A percentile compares a stretch with the other conserved stretches of the same genome.
Evolutionary conservation across 2,113 vertebrate species (phyloP).

Genomic region (Phocoena sinus): DNA sequence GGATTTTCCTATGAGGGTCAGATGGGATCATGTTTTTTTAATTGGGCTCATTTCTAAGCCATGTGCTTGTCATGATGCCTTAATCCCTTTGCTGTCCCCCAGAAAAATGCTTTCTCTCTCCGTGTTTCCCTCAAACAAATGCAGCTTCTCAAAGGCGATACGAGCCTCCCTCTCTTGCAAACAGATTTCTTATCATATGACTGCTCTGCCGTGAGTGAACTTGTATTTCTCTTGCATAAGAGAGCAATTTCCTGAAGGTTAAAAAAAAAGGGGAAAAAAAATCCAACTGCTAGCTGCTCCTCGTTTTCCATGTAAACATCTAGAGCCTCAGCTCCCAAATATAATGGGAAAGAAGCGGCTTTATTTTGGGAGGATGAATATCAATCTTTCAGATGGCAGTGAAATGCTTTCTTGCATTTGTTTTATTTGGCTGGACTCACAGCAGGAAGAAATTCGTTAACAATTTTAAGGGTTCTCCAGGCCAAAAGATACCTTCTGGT

Average conservation of each 20-base stretch:
- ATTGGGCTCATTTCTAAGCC: constrained; percentile 75
- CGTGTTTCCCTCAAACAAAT: constrained; percentile 1
- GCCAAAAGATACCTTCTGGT: not conserved
- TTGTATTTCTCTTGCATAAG: constrained; percentile 51
- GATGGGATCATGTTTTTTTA: constrained; percentile 74
- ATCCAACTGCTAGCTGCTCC: constrained; percentile 17
- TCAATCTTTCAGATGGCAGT: not conserved
- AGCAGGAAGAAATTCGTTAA: not conserved
- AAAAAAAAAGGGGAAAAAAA: fast-evolving
- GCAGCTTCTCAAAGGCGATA: constrained; percentile 41
- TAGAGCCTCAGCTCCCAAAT: constrained; percentile 47
- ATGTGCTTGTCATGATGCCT: constrained; percentile 49
- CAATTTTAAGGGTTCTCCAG: not conserved
- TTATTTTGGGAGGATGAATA: not conserved
- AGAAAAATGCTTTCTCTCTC: not conserved
- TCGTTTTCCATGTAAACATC: constrained; percentile 52
- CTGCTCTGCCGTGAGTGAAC: constrained; percentile 28
- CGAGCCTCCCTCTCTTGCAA: not conserved
- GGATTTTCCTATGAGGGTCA: constrained; percentile 73
- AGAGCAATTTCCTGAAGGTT: constrained; percentile 64
- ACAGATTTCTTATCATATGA: constrained; percentile 64
- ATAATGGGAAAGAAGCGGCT: not conserved
- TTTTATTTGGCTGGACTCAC: not conserved
- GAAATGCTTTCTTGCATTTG: not conserved
- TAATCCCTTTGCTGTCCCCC: constrained; percentile 35